These are phyloP conservation scores for Dromococcyx pavoninus DNA, from an alignment of 2,797 vertebrate species.

Conservation along the genomic window DNA sequence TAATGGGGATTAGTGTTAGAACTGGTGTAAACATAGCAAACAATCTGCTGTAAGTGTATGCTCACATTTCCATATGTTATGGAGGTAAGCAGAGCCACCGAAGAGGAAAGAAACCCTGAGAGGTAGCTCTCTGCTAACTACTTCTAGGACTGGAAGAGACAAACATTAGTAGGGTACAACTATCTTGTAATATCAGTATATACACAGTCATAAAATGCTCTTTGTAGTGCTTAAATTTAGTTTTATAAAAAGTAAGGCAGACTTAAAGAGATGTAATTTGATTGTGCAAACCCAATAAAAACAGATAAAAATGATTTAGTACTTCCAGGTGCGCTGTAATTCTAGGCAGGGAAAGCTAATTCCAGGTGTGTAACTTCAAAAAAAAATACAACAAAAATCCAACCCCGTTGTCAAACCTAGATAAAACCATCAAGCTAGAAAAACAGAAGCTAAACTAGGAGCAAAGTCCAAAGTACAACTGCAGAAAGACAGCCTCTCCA, in stretches of 20 bases:
- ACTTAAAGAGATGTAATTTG: slow-evolving; percentile 52
- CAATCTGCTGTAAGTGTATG: slow-evolving; percentile 68
- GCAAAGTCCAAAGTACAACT: slow-evolving; percentile 67
- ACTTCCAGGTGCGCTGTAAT: slow-evolving; percentile 76
- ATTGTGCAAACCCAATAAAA: slow-evolving; percentile 66
- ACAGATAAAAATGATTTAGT: slow-evolving; percentile 77
- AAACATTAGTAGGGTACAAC: slow-evolving; percentile 19
- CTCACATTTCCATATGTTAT: slow-evolving; percentile 80
- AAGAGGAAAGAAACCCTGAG: slow-evolving; percentile 53
- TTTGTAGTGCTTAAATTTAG: slow-evolving; percentile 20
- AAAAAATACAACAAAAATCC: slow-evolving; percentile 24
- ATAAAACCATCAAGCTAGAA: slow-evolving; percentile 78
- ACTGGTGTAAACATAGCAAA: slow-evolving; percentile 80
- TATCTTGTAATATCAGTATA: slow-evolving; percentile 4
- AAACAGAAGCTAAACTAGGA: slow-evolving; percentile 69
- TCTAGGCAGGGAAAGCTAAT: slow-evolving; percentile 76
- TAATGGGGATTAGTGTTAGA: slow-evolving; percentile 81
- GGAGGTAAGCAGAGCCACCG: slow-evolving; percentile 73
- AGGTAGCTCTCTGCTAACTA: slow-evolving; percentile 51
- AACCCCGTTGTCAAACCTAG: slow-evolving; percentile 74
- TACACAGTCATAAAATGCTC: not conserved
- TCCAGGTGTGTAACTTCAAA: slow-evolving; percentile 77
- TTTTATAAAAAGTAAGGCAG: slow-evolving; percentile 49
- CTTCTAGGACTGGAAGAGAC: slow-evolving; percentile 21
- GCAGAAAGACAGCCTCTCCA: slow-evolving; percentile 41